Evolutionary conservation across 2,888 invertebrate genomes (phyloP).

Genomic region (Lycia hirtaria): DNA sequence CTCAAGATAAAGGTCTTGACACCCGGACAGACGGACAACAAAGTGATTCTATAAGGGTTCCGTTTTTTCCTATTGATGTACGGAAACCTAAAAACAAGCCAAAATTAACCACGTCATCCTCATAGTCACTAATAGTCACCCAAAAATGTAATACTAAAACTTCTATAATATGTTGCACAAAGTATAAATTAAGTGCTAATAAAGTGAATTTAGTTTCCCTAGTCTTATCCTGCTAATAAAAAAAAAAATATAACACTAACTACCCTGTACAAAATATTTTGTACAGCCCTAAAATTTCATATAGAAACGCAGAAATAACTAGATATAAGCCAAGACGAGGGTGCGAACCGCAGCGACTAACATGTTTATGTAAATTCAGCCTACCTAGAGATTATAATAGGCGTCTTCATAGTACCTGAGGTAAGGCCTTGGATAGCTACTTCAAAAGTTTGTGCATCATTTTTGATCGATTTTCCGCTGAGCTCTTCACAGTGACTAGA

Average conservation of each 20-base stretch:
- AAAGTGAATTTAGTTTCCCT: background rate
- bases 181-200: no score
- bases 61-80: no score
- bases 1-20: no score
- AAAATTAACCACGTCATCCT: no score
- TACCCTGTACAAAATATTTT: background rate
- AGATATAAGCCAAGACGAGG: conserved; percentile 41
- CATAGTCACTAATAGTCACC: no score
- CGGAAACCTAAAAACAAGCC: no score
- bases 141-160: no score
- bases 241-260: background rate
- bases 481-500: background rate
- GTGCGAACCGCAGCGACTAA: conserved; percentile 51
- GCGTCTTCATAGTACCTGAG: conserved; percentile 7
- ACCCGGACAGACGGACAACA: no score
- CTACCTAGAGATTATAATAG: conserved; percentile 44
- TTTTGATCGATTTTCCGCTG: background rate
- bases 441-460: background rate
- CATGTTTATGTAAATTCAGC: conserved; percentile 60
- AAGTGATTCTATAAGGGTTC: no score
- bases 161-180: no score
- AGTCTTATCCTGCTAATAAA: background rate
- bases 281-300: conserved; percentile 2
- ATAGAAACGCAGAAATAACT: background rate
- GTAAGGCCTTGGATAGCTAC: background rate